These are phyloP conservation scores for Scyliorhinus canicula DNA, from an alignment of 2,797 vertebrate species.

Conservation along the genomic window DNA sequence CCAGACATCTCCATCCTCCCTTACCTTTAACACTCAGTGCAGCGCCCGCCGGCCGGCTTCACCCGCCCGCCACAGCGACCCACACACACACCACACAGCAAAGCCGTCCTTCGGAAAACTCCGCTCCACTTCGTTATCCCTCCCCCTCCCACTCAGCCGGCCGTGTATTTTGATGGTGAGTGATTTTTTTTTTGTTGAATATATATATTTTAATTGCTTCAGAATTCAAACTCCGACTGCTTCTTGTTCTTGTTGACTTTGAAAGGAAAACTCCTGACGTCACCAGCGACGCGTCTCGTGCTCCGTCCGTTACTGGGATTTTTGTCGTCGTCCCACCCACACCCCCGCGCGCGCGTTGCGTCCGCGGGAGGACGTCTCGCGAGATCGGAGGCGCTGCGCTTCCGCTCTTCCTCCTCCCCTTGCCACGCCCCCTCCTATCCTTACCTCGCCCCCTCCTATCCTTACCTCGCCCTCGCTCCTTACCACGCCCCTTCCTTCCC, in stretches of 20 bases:
- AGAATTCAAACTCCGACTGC: slow-evolving; percentile 47
- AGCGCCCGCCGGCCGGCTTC: slow-evolving; percentile 35
- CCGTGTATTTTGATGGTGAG: slow-evolving; percentile 49
- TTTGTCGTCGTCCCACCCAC: not conserved
- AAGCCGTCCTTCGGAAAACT: not conserved
- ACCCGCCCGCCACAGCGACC: slow-evolving; percentile 42
- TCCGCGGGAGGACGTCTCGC: not conserved
- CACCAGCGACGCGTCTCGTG: slow-evolving; percentile 57
- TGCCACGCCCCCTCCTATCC: not conserved
- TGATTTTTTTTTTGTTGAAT: slow-evolving; percentile 43
- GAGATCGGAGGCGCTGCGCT: not conserved
- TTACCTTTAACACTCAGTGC: slow-evolving; percentile 32
- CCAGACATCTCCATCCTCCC: slow-evolving; percentile 38
- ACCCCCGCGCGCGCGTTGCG: not conserved
- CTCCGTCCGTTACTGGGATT: slow-evolving; percentile 37
- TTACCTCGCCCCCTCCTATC: too few species aligned
- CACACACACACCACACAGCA: slow-evolving; percentile 42
- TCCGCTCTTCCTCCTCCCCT: slow-evolving; percentile 41
- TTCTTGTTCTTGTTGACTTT: slow-evolving; percentile 48
- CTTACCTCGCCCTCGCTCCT: too few species aligned
- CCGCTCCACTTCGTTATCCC: not conserved
- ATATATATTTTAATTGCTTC: not conserved
- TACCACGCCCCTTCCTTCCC: too few species aligned
- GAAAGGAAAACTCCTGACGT: slow-evolving; percentile 76
- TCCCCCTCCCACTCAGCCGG: slow-evolving; percentile 1